Base-by-base conservation (phyloP, 1,140 invertebrate genomes). In the Neomicropteryx cornuta region DNA sequence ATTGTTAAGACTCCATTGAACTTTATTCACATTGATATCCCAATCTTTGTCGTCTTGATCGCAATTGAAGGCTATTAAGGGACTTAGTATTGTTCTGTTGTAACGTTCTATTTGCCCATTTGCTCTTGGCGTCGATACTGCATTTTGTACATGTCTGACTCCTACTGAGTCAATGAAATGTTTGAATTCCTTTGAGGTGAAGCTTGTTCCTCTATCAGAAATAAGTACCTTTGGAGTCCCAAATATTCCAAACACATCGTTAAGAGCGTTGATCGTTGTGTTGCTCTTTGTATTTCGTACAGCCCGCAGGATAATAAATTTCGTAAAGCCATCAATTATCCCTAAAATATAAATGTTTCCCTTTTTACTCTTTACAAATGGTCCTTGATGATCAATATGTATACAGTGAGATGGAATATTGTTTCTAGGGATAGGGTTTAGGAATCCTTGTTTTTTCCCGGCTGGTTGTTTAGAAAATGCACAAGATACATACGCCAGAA, bases 241-340 rank as follows among this genome's bases (percentile, higher is more conserved):
- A 18, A 30, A 30, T 6, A 22, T 30, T n/a, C 24, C 28, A 16
- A 38, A 38, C 17, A 38, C 31, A 2, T 38, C 36, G 13, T 38
- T 19, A 18, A 38, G 17, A 13, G 24, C 16, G n/a, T 30, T 28
- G 11, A 38, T 30, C 2, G 36, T 38, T 13, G 36, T 38, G n/a
- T 38, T 38, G 16, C 36, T 38, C 21, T 21, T 38, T 11, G 31
- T 16, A 16, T 38, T 38, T 20, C 31, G 22, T 14, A 38, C 36
- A 29, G 36, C 24, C 18, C 24, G 29, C 13, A 38, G 14, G 18
- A 38, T 30, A 30, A 38, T 38, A 18, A 37, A 52, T 32, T 49
- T 53, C 4, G 47, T 47, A 36, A 56, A 55, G 1, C 41, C 43
- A 36, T 56, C 52, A 11, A 53, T 33, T 1, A 55, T 41, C 6